Evolutionary conservation across 2,888 invertebrate genomes (phyloP), one percentile per base, ranked within the genome.

Genomic region (Scotopteryx bipunctaria): DNA sequence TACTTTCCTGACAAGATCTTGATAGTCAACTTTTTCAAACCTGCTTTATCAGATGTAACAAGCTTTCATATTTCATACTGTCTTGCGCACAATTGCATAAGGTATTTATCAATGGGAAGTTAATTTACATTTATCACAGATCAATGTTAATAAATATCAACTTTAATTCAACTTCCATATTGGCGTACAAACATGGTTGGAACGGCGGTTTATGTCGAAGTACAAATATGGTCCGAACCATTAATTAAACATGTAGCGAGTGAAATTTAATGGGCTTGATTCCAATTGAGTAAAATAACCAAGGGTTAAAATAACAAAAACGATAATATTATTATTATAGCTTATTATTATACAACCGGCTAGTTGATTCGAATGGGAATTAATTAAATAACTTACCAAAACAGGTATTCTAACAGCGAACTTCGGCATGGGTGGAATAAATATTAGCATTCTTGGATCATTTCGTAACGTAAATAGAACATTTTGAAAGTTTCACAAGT

Each of bases 1-100:
- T 77, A 81, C 73, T 76, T 79, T 71, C 60, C 54, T 52, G 68
- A 71, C 64, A 63, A 62, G 63, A 66, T 73, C 65, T 61, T 66
- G 62, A 71, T 67, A 68, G 61, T 38, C 38, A 58, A 53, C 51
- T 60, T 52, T 52, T 53, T 38, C 17, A 37, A 35, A 36, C 14
- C 47, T 45, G 37, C 14, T 48, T 50, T 44, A 47, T 41, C 31
- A 11, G 23, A 50, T 23, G 15, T 8, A 17, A 44, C 15, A 37
- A 44, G 21, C 37, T 47, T 43, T 38, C 16, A 38, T 16, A 19
- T 23, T 41, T 33, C 27, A 25, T 42, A 11, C 14, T 32, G 38
- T 21, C 15, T 5, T 11, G 32, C 5, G 16, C 32, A 33, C 14
- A 5, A 23, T 21, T 11, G 23, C 25, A 14, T 25, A 25, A 42